Percentiles rank a stretch among this genome's conserved stretches.
These are phyloP conservation scores for Pachyramphus minor DNA, from an alignment of 2,113 vertebrate genomes.

Conservation along the genomic window DNA sequence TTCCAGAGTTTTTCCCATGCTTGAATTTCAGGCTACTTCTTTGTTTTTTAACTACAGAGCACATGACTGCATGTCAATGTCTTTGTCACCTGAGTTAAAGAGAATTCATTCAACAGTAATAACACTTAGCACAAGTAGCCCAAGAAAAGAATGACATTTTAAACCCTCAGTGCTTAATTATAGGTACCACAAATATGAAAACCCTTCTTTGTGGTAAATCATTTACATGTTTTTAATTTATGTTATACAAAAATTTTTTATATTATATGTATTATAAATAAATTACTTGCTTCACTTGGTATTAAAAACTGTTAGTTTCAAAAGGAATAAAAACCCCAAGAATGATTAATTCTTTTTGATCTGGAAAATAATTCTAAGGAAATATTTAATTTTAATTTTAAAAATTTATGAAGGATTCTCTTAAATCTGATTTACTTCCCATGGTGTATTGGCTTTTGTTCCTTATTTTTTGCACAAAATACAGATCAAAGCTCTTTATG, in stretches of 20 bases:
- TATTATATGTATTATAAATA: neutral
- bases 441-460: neutral
- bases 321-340: neutral
- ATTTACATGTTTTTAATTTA: neutral
- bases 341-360: neutral
- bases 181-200: neutral
- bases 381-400: neutral
- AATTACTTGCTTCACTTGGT: neutral
- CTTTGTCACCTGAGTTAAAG: neutral
- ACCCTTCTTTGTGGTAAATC: neutral
- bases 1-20: neutral
- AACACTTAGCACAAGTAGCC: fast-evolving
- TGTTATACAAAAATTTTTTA: neutral
- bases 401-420: neutral
- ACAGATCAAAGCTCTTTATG: neutral
- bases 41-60: neutral
- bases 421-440: neutral
- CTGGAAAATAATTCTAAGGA: constrained; percentile 7
- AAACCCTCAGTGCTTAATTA: neutral
- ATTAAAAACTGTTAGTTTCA: neutral
- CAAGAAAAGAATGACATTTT: neutral
- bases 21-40: neutral
- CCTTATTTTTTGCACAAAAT: neutral
- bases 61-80: neutral
- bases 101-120: neutral